Evolutionary conservation across 2,797 vertebrate genomes (phyloP), one percentile per base, ranked within the genome.

Genomic region (Myotis planiceps): DNA sequence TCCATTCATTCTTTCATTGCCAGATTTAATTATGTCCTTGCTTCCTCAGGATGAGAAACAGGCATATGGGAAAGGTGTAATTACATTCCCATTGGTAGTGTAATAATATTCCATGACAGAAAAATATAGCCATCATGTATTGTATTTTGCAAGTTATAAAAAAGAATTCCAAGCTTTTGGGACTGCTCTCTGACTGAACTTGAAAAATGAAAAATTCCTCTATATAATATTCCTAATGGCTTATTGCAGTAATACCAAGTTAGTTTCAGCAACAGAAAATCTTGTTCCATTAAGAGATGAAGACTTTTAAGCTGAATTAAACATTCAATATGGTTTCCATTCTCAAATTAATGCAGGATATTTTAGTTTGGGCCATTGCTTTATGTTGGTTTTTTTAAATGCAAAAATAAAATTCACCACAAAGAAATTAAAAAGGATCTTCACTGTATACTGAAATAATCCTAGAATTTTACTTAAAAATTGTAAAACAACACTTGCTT

Each of bases 11-110:
- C 89, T 94, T 97, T 95, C 66, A 45, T 92, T 96, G 93, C 92
- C 92, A 94, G 84, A 69, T 90, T 96, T 95, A 97, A 97, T 96
- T 97, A 97, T 95, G 81, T 92, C 69, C 81, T 95, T 84, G 93
- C 88, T 85, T 97, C 68, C 65, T 89, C 51, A 90, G 37, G 95
- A 93, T 96, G 95, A 88, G 96, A 94, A 95, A 18, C 78, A 93
- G 65, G 88, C 96, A 95, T 96, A 90, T 97, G 96, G 97, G 94
- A 95, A 95, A 96, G 94, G 95, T 97, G 66, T 97, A 94, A 96
- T 97, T 96, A 96, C 97, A 98, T 90, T 96, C 95, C 96, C 97
- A 93, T 95, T 96, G 95, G 96, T 97, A 69, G 96, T 96, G 94
- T 96, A 96, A 90, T 96, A 97, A 97, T 96, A 97, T 82, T 97